Evolutionary conservation across 2,888 invertebrate species (phyloP), one percentile per base, ranked within the genome.

Genomic region (Philonicus albiceps): DNA sequence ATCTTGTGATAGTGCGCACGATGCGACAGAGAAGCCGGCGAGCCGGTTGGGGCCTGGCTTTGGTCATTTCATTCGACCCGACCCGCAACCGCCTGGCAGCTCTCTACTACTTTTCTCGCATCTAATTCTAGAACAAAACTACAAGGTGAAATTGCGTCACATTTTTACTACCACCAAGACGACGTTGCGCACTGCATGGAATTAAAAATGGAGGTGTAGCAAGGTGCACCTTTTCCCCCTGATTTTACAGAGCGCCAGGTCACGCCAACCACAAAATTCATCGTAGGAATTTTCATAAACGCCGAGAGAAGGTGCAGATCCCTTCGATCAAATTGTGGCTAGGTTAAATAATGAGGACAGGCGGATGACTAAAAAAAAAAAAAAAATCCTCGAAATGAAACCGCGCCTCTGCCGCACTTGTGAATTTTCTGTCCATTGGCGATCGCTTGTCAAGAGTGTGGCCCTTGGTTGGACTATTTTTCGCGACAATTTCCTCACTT

Each of bases 141-240:
- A 55, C 83, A 64, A 83, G 55, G 34, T 83, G 72, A 73, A 85
- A 85, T 85, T 85, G 85, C 85, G 85, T 85, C 85, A 85, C 85
- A 43, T 72, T 73, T 73, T 72, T 73, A 85, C 74, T 43, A 85
- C 85, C 22, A 85, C 72, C 74, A 74, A 74, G 37, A 34, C 73
- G 64, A 43, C 73, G 22, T 49, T 85, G 85, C 85, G 85, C 72
- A 85, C n/a, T 43, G 49, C 22, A 85, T 85, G 85, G 30, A 85
- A 73, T 85, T 73, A 85, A 85, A 85, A 73, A 85, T 85, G 85
- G 74, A 43, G 85, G 85, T 80, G 76, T 75, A 76, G 22, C 34
- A 76, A 53, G 27, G 80, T 80, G 80, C 43, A 53, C 64, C 34
- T 34, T 49, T 43, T 83, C 55, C 19, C 40, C 64, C 34, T 5